Conservation (phyloP, 2,888 invertebrate genomes). For the Tiliacea citrago region DNA sequence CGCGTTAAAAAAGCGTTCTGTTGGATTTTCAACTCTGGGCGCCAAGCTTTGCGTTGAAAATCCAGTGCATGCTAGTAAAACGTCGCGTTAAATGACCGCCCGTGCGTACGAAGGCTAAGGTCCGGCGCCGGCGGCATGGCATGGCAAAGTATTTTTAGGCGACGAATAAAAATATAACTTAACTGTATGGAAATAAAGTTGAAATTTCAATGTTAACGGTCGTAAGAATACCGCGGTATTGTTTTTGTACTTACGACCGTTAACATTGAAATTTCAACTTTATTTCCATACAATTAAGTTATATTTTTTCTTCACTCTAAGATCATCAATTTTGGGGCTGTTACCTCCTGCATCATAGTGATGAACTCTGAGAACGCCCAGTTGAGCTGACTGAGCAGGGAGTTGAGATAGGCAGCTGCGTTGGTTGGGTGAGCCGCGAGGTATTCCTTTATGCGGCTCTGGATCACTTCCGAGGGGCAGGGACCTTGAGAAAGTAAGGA, state of each 20-base stretch:
- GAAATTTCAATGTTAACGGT: too few species aligned
- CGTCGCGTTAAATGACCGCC: neutral
- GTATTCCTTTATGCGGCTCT: slow-evolving; percentile 92
- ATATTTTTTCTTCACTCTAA: neutral
- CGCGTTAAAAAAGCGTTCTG: neutral
- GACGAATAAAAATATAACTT: too few species aligned
- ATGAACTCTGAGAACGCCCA: slow-evolving; percentile 97
- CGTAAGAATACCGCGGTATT: too few species aligned
- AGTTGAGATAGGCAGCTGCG: slow-evolving; percentile 94
- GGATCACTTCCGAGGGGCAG: slow-evolving; percentile 92
- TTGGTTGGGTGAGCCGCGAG: slow-evolving; percentile 91
- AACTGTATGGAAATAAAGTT: too few species aligned
- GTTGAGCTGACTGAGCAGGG: slow-evolving; percentile 95
- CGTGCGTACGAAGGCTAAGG: too few species aligned
- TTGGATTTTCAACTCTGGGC: neutral
- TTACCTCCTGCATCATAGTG: slow-evolving; percentile 95
- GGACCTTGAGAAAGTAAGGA: slow-evolving; percentile 88
- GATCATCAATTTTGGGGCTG: neutral
- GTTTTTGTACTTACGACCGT: too few species aligned
- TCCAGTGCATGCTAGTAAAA: neutral
- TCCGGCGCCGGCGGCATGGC: too few species aligned
- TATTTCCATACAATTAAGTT: too few species aligned
- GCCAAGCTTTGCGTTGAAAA: neutral
- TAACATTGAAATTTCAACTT: too few species aligned
- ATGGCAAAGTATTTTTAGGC: too few species aligned